Conservation (phyloP, 23 tunicate genomes). For the Styela clava region DNA sequence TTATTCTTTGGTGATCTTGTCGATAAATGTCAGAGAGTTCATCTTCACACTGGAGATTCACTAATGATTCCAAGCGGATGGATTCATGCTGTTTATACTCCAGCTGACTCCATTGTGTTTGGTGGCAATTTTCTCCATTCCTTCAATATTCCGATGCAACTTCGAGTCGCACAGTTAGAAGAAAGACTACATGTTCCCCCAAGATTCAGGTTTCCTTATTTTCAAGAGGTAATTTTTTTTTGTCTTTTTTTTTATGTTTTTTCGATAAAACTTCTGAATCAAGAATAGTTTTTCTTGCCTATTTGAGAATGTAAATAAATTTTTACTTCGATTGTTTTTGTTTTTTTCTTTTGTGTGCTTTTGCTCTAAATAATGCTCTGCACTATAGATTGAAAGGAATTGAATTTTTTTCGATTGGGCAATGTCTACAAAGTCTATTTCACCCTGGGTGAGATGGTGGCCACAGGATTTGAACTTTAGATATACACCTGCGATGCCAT, state of each 20-base stretch:
- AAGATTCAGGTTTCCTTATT: slow-evolving; percentile 88
- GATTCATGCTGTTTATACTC: slow-evolving; percentile 98
- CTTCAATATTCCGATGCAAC: slow-evolving; percentile 94
- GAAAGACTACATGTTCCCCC: slow-evolving; percentile 85
- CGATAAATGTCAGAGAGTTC: slow-evolving; percentile 73
- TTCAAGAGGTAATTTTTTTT: slow-evolving; percentile 41
- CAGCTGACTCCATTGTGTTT: slow-evolving; percentile 90
- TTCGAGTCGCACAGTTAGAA: slow-evolving; percentile 85
- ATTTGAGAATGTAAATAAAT: too few relatives aligned
- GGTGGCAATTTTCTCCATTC: slow-evolving; percentile 98
- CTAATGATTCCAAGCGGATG: slow-evolving; percentile 97
- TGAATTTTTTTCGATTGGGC: too few relatives aligned
- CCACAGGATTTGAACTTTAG: too few relatives aligned
- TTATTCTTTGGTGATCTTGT: slow-evolving; percentile 92
- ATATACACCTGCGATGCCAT: too few relatives aligned
- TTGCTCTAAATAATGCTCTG: too few relatives aligned
- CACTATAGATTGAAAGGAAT: too few relatives aligned
- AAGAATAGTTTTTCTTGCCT: too few relatives aligned
- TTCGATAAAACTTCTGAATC: too few relatives aligned
- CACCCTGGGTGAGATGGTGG: too few relatives aligned
- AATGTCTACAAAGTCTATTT: too few relatives aligned
- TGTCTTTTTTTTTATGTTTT: not conserved
- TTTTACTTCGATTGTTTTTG: too few relatives aligned
- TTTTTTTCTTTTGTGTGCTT: too few relatives aligned
- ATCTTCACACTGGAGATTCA: slow-evolving; percentile 80